Evolutionary conservation across 1,140 invertebrate species (phyloP), one percentile per base, ranked within the genome.

Genomic region (Drosophila ohnishii): DNA sequence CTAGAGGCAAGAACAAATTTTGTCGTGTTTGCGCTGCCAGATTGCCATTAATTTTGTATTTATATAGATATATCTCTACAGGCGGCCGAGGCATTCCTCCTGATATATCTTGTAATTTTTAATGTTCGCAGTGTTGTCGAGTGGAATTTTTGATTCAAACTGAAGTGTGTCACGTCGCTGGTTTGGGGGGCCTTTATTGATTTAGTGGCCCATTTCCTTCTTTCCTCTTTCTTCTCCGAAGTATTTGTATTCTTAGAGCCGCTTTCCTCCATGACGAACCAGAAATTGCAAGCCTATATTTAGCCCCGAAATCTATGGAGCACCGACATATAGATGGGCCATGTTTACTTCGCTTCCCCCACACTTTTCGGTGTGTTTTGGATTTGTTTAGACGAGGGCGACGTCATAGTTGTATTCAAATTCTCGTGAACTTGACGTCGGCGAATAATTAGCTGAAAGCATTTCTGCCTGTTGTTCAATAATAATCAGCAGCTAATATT

Each of bases 101-200:
- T 72, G 75, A 75, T 86, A 75, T 72, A 79, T 73, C 83, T 87
- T 87, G 82, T 86, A 87, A 87, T 83, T 86, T 86, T 87, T 73
- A 72, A 87, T 86, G 82, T 87, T 87, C 84, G 75, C 83, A 87
- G 84, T 80, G 61, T 61, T 85, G 81, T 74, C 44, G 62, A 65
- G 66, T 47, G 35, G 22, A 61, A 39, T 64, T 64, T 59, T 67
- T 62, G 47, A 40, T 45, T 61, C 44, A 48, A 64, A 71, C 70
- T 63, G 61, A 87, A 87, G 67, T 87, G 84, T 87, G 84, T 79
- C 83, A 88, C 84, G 63, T 72, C 60, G 40, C 35, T 61, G 22
- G 50, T 62, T 65, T 19, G 56, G 35, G 35, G 48, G 51, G 35
- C 44, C 50, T 84, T 84, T 75, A 76, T 75, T 72, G 73, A 79